Evolutionary conservation across 2,888 invertebrate species (phyloP), one percentile per base, ranked within the genome.

Genomic region (Neelides folsomi): DNA sequence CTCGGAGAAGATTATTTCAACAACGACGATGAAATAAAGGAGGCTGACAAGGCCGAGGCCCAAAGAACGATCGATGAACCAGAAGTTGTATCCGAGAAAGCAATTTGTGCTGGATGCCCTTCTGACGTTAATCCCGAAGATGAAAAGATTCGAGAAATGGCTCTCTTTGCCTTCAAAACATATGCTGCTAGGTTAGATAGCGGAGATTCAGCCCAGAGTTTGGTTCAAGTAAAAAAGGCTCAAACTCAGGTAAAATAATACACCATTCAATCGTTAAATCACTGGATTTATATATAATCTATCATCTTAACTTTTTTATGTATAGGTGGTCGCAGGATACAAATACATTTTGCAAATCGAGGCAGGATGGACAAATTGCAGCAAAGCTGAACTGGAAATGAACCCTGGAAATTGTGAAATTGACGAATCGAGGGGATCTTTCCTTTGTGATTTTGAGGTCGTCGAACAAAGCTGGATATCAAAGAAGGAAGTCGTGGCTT

Each of bases 401-500:
- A 58, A 67, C 54, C 60, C 65, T 49, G 68, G 70, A 38, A 48
- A 63, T 7, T 74, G 74, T 60, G 64, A 65, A 36, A 52, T 66
- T 6, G 57, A 66, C 45, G 59, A 65, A 27, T 52, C 59, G 7
- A 56, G 53, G 15, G 58, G 60, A n/a, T 62, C 68, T 18, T 72
- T 71, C 61, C 67, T 73, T 7, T 83, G 83, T 67, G 76, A 76
- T 60, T 68, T 83, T 56, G 74, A 77, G 16, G 75, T 80, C 63
- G 68, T 80, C 51, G 79, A 82, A 66, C 78, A 79, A 65, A 79
- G 80, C 1, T 82, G 82, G 81, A 66, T 78, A 73, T 72, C 65
- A 45, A 79, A 77, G 67, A 75, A 75, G 43, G 77, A 79, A 65
- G 73, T 77, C 12, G 73, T 83, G 52, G 68, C 78, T 45, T 71